A percentile compares a stretch with the other conserved stretches of the same genome.
phyloP scores from a whole-genome alignment of 1,140 invertebrate species.

The Tetragnatha versicolor region DNA sequence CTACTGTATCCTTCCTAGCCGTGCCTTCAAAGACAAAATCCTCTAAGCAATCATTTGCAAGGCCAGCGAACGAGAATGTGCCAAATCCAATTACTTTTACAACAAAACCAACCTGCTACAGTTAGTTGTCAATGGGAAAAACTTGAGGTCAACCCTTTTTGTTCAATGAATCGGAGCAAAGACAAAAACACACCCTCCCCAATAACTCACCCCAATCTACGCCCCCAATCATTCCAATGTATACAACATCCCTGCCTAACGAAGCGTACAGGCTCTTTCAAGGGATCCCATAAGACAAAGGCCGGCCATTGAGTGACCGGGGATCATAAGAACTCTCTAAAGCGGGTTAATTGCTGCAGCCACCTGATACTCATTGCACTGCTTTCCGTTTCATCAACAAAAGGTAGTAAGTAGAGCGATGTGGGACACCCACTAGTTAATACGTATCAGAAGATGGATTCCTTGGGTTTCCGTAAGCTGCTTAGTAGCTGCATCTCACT shows the following conservation, averaged over 20 bases:
- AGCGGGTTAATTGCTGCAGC: conserved; percentile 1
- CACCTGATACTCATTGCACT: neutral
- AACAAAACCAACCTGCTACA: no score
- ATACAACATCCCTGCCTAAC: conserved; percentile 27
- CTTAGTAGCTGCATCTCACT: neutral
- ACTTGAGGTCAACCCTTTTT: conserved; percentile 29
- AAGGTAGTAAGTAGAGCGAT: conserved; percentile 18
- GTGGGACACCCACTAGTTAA: neutral
- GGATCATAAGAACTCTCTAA: conserved; percentile 3
- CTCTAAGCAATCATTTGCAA: no score
- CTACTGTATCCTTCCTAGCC: no score
- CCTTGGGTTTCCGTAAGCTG: conserved; percentile 6
- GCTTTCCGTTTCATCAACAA: conserved; percentile 24
- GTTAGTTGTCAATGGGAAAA: no score
- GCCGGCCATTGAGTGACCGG: conserved; percentile 23
- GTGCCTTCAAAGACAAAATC: no score
- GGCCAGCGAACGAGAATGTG: neutral
- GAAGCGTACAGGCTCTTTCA: conserved; percentile 24
- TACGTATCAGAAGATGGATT: no score
- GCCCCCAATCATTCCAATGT: conserved; percentile 1
- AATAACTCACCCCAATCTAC: neutral
- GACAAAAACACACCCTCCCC: neutral
- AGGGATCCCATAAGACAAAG: conserved; percentile 15
- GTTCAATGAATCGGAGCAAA: conserved; percentile 23
- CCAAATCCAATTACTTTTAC: neutral